Evolutionary conservation across 2,797 vertebrate genomes (phyloP).

Genomic region (Cygnus olor): DNA sequence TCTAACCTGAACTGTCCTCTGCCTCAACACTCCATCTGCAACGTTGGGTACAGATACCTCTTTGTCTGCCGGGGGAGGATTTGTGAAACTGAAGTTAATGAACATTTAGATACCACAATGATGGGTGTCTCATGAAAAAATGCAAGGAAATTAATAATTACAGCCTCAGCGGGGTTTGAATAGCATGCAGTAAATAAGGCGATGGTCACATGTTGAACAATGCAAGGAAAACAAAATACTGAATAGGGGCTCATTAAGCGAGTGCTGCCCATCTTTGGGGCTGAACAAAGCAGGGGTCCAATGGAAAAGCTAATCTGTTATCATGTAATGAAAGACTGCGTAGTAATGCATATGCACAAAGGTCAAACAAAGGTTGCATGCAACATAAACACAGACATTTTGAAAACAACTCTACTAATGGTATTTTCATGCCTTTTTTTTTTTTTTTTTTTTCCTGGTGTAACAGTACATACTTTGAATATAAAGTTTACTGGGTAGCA

Average conservation of each 20-base stretch:
- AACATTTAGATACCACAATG: background rate
- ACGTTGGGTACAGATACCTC: background rate
- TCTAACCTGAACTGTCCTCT: background rate
- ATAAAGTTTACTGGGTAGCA: background rate
- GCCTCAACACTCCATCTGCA: background rate
- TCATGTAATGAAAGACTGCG: background rate
- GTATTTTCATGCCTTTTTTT: background rate
- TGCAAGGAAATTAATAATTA: background rate
- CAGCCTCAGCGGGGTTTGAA: background rate
- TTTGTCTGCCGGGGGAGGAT: background rate
- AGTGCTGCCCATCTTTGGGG: background rate
- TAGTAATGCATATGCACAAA: background rate
- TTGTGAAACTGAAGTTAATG: background rate
- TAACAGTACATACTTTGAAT: fast-evolving
- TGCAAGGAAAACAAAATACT: background rate
- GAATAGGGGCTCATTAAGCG: background rate
- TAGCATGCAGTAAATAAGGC: background rate
- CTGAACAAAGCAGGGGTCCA: background rate
- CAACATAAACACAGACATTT: background rate
- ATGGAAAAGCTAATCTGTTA: background rate
- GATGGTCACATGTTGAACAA: background rate
- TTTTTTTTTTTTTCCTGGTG: too few species aligned
- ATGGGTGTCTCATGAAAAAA: background rate
- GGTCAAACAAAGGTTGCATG: background rate
- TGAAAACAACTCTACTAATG: background rate